Base-by-base conservation (phyloP, 2,888 invertebrate species). In the Druceiella hillmani region DNA sequence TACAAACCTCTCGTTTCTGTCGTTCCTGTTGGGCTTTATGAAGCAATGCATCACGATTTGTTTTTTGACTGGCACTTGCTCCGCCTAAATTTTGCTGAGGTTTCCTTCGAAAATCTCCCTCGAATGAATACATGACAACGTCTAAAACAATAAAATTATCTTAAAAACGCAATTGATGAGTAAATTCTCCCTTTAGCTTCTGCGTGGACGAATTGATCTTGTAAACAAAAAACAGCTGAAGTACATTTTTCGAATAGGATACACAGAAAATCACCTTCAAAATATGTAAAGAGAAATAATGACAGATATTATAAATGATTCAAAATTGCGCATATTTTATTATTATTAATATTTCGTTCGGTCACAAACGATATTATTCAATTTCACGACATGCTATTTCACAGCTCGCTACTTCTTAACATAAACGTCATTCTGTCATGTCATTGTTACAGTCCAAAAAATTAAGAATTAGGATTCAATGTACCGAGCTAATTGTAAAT, bases 41-140 rank as follows among this genome's bases (percentile, higher is more conserved):
- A 45, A 94, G 71, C 33, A 91, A 65, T 35, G 78, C 75, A 54
- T 88, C 84, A 40, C 78, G 67, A 53, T 78, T 75, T 45, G 71
- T 73, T 47, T 71, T 83, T 45, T 83, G 78, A 47, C 80, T 76
- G 38, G 74, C 75, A 55, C 88, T 88, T n/a, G 84, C 85, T 41
- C 94, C 94, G 42, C 90, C 83, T 50, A 94, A 72, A 63, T 87
- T 92, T 66, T 94, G 94, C 55, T 85, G 79, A 5, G 94, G 95
- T 61, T 79, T 83, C 33, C 86, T 77, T 55, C 87, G 79, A 59
- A 85, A 89, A 59, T 93, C 87, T 38, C 95, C 95, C 62, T 95
- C 93, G 60, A 95, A 95, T 55, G 86, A 77, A 62, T 78, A 79
- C 79, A 79, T 79, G 42, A 47, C 62, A 63, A 45, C 42, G 24